Evolutionary conservation across 2,113 vertebrate species (phyloP), one percentile per base, ranked within the genome.

Genomic region (Cariama cristata): DNA sequence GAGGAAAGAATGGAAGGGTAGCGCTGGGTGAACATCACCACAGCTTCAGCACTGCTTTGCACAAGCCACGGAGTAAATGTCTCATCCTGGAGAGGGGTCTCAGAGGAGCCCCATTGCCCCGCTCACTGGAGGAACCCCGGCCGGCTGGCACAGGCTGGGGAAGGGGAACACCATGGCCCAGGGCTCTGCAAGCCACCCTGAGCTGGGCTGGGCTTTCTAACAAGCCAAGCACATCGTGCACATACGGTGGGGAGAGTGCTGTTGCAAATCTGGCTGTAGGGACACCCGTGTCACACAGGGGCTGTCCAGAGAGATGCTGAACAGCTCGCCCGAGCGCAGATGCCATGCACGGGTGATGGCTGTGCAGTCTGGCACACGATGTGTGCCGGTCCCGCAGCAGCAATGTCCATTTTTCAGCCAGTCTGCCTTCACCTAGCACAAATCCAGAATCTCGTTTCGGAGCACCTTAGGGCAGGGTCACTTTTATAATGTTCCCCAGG

Each of bases 301-400:
- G 35, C 38, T 42, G 35, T 35, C 35, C 8, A 7, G 69, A 44
- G 45, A 24, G 67, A 45, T 6, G 35, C 76, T 40, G 53, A 76
- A 22, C 52, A 22, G 30, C 27, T 69, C 0, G 0, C 17, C 23
- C 0, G 1, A 32, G 76, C 4, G 8, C 26, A 30, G 63, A 15
- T 38, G 35, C 23, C 77, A 38, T 2, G 1, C 19, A 7, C 0
- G 5, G 47, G 56, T 16, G 33, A 59, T 2, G 3, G 72, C 58
- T 12, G 2, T 12, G 55, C 27, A 18, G 47, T 11, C 30, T 20
- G 49, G 33, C 35, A 49, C 11, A 4, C 3, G 4, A 21, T 1
- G 7, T 2, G 8, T 8, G 12, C 63, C 12, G 23, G 44, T 90
- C 35, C 49, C 6, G 3, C 69, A 38, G 75, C 42, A 91, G 38